These are phyloP conservation scores for Drosophila demipolita DNA, from an alignment of 2,888 invertebrate species.

Conservation along the genomic window DNA sequence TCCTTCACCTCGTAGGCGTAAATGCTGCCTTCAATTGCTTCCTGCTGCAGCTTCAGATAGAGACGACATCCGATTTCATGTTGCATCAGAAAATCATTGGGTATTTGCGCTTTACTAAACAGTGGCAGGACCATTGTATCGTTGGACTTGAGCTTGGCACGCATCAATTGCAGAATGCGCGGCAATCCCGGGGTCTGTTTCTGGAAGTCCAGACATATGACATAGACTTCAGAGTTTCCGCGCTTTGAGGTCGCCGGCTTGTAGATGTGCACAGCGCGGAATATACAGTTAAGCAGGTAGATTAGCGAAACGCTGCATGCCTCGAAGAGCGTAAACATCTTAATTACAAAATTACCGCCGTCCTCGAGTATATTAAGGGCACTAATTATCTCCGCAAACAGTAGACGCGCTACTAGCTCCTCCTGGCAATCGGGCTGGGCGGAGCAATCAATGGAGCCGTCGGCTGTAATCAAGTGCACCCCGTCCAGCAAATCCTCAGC, in stretches of 20 bases:
- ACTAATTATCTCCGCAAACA: constrained; percentile 93
- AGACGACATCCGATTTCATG: constrained; percentile 88
- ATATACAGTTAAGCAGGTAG: constrained; percentile 91
- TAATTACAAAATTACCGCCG: constrained; percentile 92
- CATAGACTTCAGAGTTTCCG: constrained; percentile 97
- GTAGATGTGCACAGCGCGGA: constrained; percentile 90
- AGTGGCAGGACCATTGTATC: constrained; percentile 84
- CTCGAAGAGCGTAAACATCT: constrained; percentile 96
- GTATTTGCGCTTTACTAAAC: constrained; percentile 87
- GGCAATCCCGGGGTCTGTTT: constrained; percentile 59
- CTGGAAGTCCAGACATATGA: constrained; percentile 88
- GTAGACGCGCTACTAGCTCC: constrained; percentile 90
- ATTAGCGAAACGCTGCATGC: constrained; percentile 91
- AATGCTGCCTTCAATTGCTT: constrained; percentile 89
- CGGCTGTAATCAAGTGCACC: constrained; percentile 93
- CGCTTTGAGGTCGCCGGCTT: constrained; percentile 97
- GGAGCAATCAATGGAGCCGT: constrained; percentile 96
- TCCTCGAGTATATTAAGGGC: constrained; percentile 89
- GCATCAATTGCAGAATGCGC: constrained; percentile 64
- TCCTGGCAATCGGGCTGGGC: constrained; percentile 95
- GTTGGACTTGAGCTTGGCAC: constrained; percentile 42
- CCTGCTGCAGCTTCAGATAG: constrained; percentile 89
- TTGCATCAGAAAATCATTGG: constrained; percentile 88
- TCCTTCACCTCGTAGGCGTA: constrained; percentile 86
- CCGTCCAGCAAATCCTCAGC: constrained; percentile 83